These are phyloP conservation scores for Antheraea yamamai DNA, from an alignment of 2,888 invertebrate species.

Conservation along the genomic window DNA sequence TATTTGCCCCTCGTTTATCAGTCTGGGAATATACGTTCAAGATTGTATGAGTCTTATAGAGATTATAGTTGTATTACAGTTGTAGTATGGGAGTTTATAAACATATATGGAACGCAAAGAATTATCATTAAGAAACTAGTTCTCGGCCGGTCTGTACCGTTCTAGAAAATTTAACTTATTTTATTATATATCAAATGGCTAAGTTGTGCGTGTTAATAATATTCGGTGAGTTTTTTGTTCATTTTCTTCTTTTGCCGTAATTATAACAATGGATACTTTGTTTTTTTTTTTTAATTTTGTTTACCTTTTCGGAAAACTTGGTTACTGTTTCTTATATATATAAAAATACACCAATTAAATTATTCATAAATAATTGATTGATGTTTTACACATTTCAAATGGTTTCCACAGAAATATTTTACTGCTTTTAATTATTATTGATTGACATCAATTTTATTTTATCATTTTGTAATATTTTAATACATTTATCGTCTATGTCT, in stretches of 20 bases:
- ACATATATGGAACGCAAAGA: conserved; percentile 30
- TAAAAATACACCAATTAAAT: background rate
- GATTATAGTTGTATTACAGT: too few relatives aligned
- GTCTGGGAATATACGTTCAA: conserved; percentile 5
- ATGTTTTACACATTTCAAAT: too few relatives aligned
- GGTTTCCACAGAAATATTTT: too few relatives aligned
- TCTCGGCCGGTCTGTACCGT: conserved; percentile 23
- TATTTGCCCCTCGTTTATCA: background rate
- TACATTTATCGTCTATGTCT: too few relatives aligned
- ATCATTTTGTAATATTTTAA: too few relatives aligned
- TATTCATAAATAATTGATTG: too few relatives aligned
- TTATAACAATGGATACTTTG: background rate
- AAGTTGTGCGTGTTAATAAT: conserved; percentile 45
- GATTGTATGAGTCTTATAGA: background rate
- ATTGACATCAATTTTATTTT: too few relatives aligned
- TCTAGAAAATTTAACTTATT: conserved; percentile 14
- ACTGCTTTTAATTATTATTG: too few relatives aligned
- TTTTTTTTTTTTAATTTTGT: background rate
- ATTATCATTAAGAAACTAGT: conserved; percentile 34
- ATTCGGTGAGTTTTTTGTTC: conserved; percentile 47
- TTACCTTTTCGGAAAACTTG: background rate
- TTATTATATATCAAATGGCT: conserved; percentile 40
- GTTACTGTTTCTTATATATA: background rate
- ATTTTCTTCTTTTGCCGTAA: background rate
- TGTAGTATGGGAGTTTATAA: conserved; percentile 43